These are phyloP conservation scores for Entosphenus tridentatus DNA, from an alignment of 2,113 vertebrate genomes.

Conservation along the genomic window DNA sequence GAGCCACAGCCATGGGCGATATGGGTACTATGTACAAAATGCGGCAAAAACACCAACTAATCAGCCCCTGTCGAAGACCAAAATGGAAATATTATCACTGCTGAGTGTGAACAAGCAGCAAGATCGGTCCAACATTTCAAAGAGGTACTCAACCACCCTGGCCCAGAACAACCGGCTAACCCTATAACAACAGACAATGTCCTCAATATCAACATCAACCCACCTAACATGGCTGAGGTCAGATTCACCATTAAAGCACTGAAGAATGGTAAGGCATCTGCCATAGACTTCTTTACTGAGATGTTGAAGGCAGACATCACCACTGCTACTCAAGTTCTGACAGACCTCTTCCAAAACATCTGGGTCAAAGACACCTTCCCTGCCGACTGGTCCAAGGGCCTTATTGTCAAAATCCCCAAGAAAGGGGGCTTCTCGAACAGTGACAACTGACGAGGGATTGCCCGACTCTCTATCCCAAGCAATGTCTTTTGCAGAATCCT, in stretches of 20 bases:
- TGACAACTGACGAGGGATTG: too few species aligned
- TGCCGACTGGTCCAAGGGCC: constrained; percentile 5
- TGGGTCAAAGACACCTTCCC: constrained; percentile 6
- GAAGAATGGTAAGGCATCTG: background rate
- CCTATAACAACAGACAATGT: background rate
- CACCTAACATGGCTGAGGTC: background rate
- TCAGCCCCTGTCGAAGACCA: background rate
- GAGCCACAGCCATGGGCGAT: background rate
- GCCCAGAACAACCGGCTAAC: background rate
- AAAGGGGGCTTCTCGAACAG: background rate
- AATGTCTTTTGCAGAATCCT: too few species aligned
- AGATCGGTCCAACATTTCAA: background rate
- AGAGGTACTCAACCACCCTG: background rate
- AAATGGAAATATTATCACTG: background rate
- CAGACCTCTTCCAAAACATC: constrained; percentile 7
- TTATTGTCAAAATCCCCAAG: constrained; percentile 1
- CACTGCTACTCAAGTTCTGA: constrained; percentile 1
- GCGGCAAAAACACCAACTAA: background rate
- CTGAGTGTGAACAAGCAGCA: background rate
- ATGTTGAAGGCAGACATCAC: constrained; percentile 7
- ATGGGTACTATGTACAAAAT: background rate
- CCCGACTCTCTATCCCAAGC: too few species aligned
- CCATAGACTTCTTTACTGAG: constrained; percentile 1
- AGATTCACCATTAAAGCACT: background rate
- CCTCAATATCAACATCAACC: constrained; percentile 1